Evolutionary conservation across 2,797 vertebrate genomes (phyloP).

Genomic region (Pogonophryne albipinna): DNA sequence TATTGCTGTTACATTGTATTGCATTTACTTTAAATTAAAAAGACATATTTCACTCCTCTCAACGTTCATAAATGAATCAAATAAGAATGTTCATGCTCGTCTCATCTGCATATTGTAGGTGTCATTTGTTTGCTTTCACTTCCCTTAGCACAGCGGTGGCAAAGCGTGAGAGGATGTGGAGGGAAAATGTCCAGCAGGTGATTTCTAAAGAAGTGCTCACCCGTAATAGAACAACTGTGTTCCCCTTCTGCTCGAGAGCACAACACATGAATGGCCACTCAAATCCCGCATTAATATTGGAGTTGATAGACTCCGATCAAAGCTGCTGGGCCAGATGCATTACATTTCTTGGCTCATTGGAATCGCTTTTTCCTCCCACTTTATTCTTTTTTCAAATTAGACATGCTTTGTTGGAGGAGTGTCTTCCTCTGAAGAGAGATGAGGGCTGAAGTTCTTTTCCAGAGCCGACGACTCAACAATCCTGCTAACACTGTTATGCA

Average conservation of each 20-base stretch:
- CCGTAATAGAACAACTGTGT: conserved; percentile 78
- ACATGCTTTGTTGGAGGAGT: conserved; percentile 77
- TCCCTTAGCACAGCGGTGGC: conserved; percentile 44
- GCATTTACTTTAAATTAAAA: conserved; percentile 49
- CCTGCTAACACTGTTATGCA: conserved; percentile 49
- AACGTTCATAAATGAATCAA: conserved; percentile 56
- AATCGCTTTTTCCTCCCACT: conserved; percentile 55
- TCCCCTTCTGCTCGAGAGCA: conserved; percentile 71
- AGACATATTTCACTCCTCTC: conserved; percentile 48
- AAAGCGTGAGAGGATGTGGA: conserved; percentile 38
- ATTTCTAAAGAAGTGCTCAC: conserved; percentile 76
- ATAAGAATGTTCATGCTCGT: conserved; percentile 59
- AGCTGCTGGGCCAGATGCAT: conserved; percentile 81
- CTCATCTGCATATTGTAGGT: conserved; percentile 54
- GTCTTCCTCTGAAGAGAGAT: conserved; percentile 57
- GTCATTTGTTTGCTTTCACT: conserved; percentile 68
- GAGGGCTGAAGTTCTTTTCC: conserved; percentile 61
- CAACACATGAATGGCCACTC: conserved; percentile 76
- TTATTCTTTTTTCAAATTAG: conserved; percentile 80
- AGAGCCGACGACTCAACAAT: conserved; percentile 56
- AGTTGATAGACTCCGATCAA: conserved; percentile 82
- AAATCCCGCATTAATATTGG: conserved; percentile 79
- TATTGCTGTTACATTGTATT: conserved; percentile 39
- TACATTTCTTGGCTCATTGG: conserved; percentile 86
- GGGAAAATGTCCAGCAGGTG: conserved; percentile 64